These are phyloP conservation scores for Drosophila lini DNA, from an alignment of 1,140 invertebrate genomes.

Conservation along the genomic window DNA sequence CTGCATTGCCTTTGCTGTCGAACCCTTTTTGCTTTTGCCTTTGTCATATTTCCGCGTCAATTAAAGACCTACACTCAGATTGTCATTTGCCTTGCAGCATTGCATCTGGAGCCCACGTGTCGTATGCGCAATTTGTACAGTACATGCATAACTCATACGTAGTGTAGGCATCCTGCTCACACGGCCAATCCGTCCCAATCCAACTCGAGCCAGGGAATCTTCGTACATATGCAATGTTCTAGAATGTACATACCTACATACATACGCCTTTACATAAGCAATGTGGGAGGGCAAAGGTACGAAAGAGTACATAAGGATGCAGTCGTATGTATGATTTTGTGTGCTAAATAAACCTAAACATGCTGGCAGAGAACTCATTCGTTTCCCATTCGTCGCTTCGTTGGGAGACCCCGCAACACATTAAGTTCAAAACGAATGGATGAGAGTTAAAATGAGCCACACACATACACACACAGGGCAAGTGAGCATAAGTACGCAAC, in stretches of 20 bases:
- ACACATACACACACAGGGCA: slow-evolving; percentile 47
- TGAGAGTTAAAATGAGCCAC: slow-evolving; percentile 80
- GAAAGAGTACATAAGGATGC: slow-evolving; percentile 22
- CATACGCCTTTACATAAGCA: slow-evolving; percentile 5
- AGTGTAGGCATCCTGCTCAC: slow-evolving; percentile 23
- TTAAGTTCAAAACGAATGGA: slow-evolving; percentile 78
- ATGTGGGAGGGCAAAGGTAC: slow-evolving; percentile 18
- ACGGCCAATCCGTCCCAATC: slow-evolving; percentile 55
- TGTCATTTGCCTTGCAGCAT: background rate
- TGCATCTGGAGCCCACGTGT: slow-evolving; percentile 12
- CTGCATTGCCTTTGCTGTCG: slow-evolving; percentile 38
- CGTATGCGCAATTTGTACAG: slow-evolving; percentile 58
- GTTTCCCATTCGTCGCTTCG: slow-evolving; percentile 79
- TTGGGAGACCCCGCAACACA: slow-evolving; percentile 63
- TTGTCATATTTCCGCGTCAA: slow-evolving; percentile 41
- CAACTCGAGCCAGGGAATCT: slow-evolving; percentile 38
- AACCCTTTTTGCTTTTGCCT: slow-evolving; percentile 28
- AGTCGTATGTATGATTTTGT: slow-evolving; percentile 53
- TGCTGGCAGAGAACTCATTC: slow-evolving; percentile 73
- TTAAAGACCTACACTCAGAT: background rate
- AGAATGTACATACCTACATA: slow-evolving; percentile 17
- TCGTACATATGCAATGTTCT: slow-evolving; percentile 12
- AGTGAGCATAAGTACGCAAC: slow-evolving; percentile 81
- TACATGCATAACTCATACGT: slow-evolving; percentile 32
- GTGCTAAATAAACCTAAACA: slow-evolving; percentile 81